These are phyloP conservation scores for Zapornia atra DNA, from an alignment of 2,113 vertebrate genomes.

Conservation along the genomic window DNA sequence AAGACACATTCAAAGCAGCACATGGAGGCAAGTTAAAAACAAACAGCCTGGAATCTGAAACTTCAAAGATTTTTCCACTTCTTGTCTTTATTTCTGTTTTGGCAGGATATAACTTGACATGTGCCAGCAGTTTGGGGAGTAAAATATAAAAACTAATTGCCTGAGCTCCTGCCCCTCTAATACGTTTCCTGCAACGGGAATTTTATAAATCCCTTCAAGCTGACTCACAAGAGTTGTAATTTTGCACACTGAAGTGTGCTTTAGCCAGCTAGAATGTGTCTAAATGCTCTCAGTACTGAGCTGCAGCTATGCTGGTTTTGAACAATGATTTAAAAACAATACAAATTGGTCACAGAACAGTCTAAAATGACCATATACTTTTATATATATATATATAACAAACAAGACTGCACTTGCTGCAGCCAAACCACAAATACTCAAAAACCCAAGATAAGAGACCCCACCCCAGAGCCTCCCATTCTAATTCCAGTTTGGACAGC, in stretches of 20 bases:
- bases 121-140: background rate
- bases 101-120: background rate
- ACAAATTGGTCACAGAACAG: background rate
- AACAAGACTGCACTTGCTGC: background rate
- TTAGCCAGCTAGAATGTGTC: background rate
- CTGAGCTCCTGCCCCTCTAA: background rate
- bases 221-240: background rate
- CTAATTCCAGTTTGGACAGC: background rate
- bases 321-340: background rate
- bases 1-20: background rate
- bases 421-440: background rate
- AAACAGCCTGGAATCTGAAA: slow-evolving; percentile 6
- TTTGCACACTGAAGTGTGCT: background rate
- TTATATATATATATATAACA: too few species aligned
- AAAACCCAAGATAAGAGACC: background rate
- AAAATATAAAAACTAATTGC: background rate
- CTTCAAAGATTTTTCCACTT: slow-evolving; percentile 51
- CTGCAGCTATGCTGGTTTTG: background rate
- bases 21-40: slow-evolving; percentile 8
- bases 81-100: slow-evolving; percentile 35
- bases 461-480: background rate
- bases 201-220: background rate
- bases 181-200: background rate
- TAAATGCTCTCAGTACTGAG: background rate
- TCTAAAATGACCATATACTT: background rate